Conservation (phyloP, 2,113 vertebrate species). For the Ailuropoda melanoleuca region DNA sequence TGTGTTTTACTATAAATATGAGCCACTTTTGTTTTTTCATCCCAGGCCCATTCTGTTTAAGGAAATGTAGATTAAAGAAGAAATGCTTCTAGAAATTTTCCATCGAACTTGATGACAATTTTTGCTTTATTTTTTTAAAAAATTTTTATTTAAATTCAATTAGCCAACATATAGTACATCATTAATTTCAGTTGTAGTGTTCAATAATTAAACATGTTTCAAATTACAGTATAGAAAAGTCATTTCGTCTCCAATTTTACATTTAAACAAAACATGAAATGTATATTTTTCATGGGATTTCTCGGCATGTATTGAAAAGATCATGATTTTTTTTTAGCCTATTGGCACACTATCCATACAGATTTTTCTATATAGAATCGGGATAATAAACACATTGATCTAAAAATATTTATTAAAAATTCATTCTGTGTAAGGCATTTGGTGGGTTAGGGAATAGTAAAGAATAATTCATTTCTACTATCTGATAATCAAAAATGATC, state of each 20-base stretch:
- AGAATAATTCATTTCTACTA: background rate
- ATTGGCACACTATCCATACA: background rate
- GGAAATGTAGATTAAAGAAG: background rate
- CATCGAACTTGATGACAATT: background rate
- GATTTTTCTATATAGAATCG: background rate
- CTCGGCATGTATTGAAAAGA: background rate
- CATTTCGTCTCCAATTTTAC: slow-evolving; percentile 1
- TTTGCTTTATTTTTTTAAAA: background rate
- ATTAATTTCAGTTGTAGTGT: background rate
- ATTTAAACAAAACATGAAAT: slow-evolving; percentile 3
- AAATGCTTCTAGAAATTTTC: background rate
- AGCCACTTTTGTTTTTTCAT: background rate
- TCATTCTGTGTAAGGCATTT: background rate
- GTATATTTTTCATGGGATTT: background rate
- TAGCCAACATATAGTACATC: background rate
- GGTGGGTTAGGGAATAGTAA: background rate
- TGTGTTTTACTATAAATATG: background rate
- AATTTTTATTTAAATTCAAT: background rate
- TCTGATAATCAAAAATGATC: background rate
- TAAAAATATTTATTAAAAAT: slow-evolving; percentile 22
- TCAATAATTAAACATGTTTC: background rate
- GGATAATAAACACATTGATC: background rate
- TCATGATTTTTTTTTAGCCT: background rate
- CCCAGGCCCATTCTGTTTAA: background rate
- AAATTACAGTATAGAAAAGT: background rate